Evolutionary conservation across 2,888 invertebrate species (phyloP), one percentile per base, ranked within the genome.

Genomic region (Sarcophaga carnaria): DNA sequence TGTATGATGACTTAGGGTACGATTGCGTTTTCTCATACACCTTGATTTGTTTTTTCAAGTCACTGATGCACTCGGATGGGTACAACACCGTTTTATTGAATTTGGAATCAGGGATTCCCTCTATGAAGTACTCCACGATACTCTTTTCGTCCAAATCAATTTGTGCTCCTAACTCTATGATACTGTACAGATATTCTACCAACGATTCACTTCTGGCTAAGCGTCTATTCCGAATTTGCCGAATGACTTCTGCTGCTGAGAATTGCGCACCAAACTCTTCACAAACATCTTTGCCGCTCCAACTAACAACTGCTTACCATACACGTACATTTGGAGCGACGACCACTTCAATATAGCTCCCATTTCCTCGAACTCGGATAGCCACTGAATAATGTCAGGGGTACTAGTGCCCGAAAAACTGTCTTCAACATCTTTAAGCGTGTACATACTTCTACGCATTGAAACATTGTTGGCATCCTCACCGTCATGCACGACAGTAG

Each of bases 181-280:
- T 59, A 17, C 45, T 20, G 78, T 88, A 88, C 2, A 87, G 20
- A 47, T 88, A 88, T 49, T 88, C 87, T 11, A 63, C n/a, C 3
- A 86, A 45, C 0, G 74, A 66, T 71, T 85, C 86, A 3, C 25
- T 74, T 37, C 64, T 60, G 11, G 77, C 77, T 25, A 85, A 77
- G 1, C 76, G 77, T 12, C 85, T 71, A 20, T 47, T 85, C 2
- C 85, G 78, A 17, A 87, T 60, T 49, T 67, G 59, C 8, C 63
- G 66, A 47, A 84, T 83, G 2, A 88, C 63, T 59, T 86, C 77
- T 1, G 76, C 81, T 11, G 80, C 83, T 1, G 80, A 85, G 4
- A 83, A n/a, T 5, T 27, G 71, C 14, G 45, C 12, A n/a, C 87
- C 75, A 70, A 87, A 87, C 22, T 88, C 83, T 0, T 75, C 77